Evolutionary conservation across 2,113 vertebrate genomes (phyloP).

Genomic region (Neodon shergylaensis): DNA sequence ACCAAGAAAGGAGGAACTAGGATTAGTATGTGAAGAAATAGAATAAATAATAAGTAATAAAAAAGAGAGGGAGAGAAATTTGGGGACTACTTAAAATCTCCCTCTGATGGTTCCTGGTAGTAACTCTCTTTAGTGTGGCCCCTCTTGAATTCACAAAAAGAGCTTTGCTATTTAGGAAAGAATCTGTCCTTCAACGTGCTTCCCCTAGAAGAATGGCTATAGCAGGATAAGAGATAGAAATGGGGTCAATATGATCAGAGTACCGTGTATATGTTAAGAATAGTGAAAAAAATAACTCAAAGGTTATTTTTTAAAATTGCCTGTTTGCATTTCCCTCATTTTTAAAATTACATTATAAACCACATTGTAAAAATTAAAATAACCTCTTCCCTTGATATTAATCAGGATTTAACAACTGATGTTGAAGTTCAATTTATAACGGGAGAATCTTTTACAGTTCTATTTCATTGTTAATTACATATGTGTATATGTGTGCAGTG

Average conservation of each 20-base stretch:
- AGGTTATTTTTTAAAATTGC: neutral
- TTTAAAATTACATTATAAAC: neutral
- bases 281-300: neutral
- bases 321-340: neutral
- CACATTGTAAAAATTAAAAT: neutral
- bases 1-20: no score
- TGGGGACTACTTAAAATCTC: neutral
- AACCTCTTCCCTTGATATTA: neutral
- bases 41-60: no score
- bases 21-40: no score
- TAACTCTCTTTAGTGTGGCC: neutral
- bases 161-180: neutral
- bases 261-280: neutral
- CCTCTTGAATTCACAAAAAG: neutral
- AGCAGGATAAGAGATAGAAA: neutral
- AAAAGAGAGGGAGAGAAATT: no score
- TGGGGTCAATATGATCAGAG: neutral
- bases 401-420: neutral
- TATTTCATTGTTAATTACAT: neutral
- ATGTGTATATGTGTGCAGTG: neutral
- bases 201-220: neutral
- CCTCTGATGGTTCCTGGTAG: neutral
- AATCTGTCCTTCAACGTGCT: neutral
- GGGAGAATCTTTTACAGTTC: neutral
- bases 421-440: neutral